These are phyloP conservation scores for Limnephilus auricula DNA, from an alignment of 2,888 invertebrate species.

Conservation along the genomic window DNA sequence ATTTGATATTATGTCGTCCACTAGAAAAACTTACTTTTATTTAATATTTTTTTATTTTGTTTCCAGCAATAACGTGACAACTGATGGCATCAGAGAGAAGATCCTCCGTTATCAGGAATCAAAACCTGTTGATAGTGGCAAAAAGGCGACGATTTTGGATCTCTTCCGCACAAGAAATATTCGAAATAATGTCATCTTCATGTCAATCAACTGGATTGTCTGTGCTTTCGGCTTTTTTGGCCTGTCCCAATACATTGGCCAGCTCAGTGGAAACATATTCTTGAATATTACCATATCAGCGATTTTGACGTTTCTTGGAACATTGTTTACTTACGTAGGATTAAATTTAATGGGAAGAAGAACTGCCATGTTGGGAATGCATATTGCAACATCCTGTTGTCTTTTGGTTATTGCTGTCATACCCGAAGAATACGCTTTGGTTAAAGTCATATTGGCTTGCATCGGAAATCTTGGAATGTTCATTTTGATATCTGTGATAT, in stretches of 20 bases:
- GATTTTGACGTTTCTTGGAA: constrained; percentile 68
- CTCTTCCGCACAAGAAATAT: constrained; percentile 85
- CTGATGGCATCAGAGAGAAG: constrained; percentile 42
- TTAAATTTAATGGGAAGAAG: constrained; percentile 52
- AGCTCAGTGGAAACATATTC: constrained; percentile 83
- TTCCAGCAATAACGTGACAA: constrained; percentile 54
- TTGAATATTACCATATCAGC: constrained; percentile 84
- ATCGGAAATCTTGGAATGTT: constrained; percentile 84
- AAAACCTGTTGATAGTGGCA: constrained; percentile 68
- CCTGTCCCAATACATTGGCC: constrained; percentile 82
- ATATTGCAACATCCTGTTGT: constrained; percentile 35
- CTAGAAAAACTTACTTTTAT: too few species aligned
- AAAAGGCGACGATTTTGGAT: constrained; percentile 80
- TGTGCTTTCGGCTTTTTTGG: constrained; percentile 90
- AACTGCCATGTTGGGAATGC: constrained; percentile 33
- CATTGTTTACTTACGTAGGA: constrained; percentile 35
- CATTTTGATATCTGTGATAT: constrained; percentile 84
- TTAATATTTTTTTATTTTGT: too few species aligned
- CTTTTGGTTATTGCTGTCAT: constrained; percentile 55
- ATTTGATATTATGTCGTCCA: not conserved
- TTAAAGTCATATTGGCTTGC: constrained; percentile 77
- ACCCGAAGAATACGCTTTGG: constrained; percentile 68
- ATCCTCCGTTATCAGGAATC: constrained; percentile 26
- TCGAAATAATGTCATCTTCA: constrained; percentile 83
- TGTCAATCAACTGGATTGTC: constrained; percentile 88